Evolutionary conservation across 2,797 vertebrate genomes (phyloP).

Genomic region (Spheniscus humboldti): DNA sequence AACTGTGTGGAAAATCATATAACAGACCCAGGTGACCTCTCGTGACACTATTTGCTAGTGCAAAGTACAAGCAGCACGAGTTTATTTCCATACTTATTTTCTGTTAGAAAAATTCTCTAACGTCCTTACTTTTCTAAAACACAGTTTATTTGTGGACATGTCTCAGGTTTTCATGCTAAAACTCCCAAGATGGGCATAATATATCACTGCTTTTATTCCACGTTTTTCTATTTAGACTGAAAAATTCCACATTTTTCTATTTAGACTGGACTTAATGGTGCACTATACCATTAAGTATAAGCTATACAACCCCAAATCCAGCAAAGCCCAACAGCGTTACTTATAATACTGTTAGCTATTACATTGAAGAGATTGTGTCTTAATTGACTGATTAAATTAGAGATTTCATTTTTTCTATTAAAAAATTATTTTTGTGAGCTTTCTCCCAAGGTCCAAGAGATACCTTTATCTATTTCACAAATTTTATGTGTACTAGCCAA

Average conservation of each 20-base stretch:
- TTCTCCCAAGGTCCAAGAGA: neutral
- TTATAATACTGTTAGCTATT: neutral
- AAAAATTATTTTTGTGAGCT: neutral
- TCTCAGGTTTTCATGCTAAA: neutral
- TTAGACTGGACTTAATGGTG: neutral
- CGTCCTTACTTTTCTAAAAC: neutral
- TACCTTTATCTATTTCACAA: neutral
- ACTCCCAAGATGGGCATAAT: neutral
- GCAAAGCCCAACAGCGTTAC: neutral
- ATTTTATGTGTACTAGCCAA: neutral
- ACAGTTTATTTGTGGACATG: neutral
- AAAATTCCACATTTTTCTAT: neutral
- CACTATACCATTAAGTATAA: too few species aligned
- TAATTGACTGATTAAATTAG: neutral
- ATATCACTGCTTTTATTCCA: neutral
- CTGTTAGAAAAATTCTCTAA: neutral
- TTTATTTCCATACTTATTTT: neutral
- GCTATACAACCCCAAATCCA: neutral
- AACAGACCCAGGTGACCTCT: neutral
- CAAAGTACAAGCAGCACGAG: accelerated
- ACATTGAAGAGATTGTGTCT: neutral
- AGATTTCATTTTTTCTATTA: neutral
- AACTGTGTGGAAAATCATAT: neutral
- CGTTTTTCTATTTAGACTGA: neutral
- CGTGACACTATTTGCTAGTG: neutral